Conservation (phyloP, 2,888 invertebrate genomes). For the Camptogramma bilineatum region DNA sequence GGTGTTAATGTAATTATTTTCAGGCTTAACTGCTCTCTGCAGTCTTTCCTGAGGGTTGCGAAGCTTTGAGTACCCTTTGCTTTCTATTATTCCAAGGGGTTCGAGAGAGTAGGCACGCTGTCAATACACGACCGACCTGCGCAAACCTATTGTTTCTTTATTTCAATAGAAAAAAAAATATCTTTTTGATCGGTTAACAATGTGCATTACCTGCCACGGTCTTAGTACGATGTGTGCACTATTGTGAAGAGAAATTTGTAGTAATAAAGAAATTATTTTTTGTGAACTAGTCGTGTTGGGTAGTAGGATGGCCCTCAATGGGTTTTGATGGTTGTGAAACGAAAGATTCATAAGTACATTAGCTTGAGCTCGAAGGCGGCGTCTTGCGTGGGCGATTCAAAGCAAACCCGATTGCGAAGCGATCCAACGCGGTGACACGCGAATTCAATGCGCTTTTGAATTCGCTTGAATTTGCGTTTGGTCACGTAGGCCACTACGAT, state of each 20-base stretch:
- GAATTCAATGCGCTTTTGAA: too few species aligned
- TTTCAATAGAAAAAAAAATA: constrained; percentile 51
- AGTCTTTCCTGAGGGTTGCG: constrained; percentile 13
- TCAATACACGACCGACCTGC: constrained; percentile 54
- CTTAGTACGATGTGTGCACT: constrained; percentile 24
- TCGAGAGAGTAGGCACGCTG: constrained; percentile 47
- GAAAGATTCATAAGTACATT: too few species aligned
- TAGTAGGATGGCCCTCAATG: not conserved
- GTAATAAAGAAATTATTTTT: not conserved
- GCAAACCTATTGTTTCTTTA: constrained; percentile 59
- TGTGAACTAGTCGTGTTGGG: not conserved
- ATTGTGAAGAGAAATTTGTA: constrained; percentile 20
- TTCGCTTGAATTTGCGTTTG: too few species aligned
- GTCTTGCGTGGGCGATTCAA: too few species aligned
- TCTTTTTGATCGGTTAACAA: constrained; percentile 50
- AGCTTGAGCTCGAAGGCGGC: too few species aligned
- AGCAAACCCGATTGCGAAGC: too few species aligned
- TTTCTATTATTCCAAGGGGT: constrained; percentile 41
- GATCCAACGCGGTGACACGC: too few species aligned
- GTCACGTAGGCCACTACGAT: too few species aligned
- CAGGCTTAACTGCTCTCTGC: constrained; percentile 15
- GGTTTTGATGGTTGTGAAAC: too few species aligned
- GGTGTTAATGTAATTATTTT: constrained; percentile 22
- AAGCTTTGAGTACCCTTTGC: constrained; percentile 48
- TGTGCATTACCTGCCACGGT: constrained; percentile 56